These are phyloP conservation scores for Danio kyathit DNA, from an alignment of 2,797 vertebrate species.

Conservation along the genomic window DNA sequence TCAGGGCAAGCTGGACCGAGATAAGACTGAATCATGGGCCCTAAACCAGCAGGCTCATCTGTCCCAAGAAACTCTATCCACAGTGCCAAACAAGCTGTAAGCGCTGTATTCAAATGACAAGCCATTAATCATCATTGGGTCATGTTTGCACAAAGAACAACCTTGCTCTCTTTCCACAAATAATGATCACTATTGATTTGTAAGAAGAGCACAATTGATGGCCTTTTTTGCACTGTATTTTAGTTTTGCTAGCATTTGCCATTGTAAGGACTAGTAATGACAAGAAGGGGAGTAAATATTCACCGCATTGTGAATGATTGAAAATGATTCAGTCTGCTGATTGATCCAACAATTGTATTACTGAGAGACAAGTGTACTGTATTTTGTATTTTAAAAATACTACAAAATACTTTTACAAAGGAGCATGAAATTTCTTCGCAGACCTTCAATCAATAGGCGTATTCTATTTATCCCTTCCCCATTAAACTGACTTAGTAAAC, in stretches of 20 bases:
- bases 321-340: background rate
- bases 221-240: background rate
- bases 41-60: constrained; percentile 19
- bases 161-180: constrained; percentile 22
- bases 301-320: background rate
- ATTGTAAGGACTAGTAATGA: background rate
- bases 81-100: constrained; percentile 1
- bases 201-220: background rate
- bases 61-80: constrained; percentile 18
- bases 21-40: constrained; percentile 25
- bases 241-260: background rate
- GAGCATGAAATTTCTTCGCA: too few species aligned
- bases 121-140: constrained; percentile 16
- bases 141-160: background rate
- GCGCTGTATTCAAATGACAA: background rate
- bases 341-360: too few species aligned
- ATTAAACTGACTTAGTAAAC: too few species aligned
- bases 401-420: too few species aligned
- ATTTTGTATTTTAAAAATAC: too few species aligned
- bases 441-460: too few species aligned
- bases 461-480: too few species aligned
- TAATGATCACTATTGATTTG: constrained; percentile 2
- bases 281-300: background rate
- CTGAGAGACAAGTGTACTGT: too few species aligned
- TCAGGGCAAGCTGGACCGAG: constrained; percentile 9